These are phyloP conservation scores for Porites australiensis DNA, from an alignment of 64 coral and sea anemone genomes.

Conservation along the genomic window DNA sequence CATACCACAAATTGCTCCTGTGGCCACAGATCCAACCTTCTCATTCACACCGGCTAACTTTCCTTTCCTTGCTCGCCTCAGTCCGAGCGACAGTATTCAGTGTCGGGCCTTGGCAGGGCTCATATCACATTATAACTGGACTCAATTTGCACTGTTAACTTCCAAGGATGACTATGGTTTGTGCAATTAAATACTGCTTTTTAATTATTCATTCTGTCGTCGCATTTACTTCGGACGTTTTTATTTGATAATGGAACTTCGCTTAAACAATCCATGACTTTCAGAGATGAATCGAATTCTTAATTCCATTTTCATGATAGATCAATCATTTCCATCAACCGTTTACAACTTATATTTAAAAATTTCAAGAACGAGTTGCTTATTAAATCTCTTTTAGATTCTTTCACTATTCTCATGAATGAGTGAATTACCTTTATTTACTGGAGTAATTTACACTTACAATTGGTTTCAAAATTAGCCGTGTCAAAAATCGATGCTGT, in stretches of 20 bases:
- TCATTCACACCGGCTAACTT: constrained; percentile 71
- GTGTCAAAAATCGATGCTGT: no score
- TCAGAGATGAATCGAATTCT: no score
- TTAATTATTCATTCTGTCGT: neutral
- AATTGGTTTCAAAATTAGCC: no score
- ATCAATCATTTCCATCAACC: no score
- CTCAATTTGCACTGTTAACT: constrained; percentile 63
- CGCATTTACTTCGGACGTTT: neutral
- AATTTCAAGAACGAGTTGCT: no score
- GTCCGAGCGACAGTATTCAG: constrained; percentile 67
- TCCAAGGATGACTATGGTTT: constrained; percentile 84
- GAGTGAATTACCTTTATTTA: no score
- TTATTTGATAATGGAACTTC: neutral
- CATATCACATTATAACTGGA: constrained; percentile 75
- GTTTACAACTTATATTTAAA: no score
- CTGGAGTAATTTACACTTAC: no score
- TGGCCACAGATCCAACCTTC: constrained; percentile 80
- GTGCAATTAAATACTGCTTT: neutral
- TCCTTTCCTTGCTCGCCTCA: constrained; percentile 62
- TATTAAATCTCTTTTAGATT: no score
- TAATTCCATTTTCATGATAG: no score
- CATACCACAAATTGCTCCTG: constrained; percentile 74
- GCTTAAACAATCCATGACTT: no score
- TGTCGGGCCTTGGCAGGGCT: constrained; percentile 72
- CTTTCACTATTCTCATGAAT: no score